These are phyloP conservation scores for Odobenus rosmarus DNA, from an alignment of 2,113 vertebrate species.

Conservation along the genomic window DNA sequence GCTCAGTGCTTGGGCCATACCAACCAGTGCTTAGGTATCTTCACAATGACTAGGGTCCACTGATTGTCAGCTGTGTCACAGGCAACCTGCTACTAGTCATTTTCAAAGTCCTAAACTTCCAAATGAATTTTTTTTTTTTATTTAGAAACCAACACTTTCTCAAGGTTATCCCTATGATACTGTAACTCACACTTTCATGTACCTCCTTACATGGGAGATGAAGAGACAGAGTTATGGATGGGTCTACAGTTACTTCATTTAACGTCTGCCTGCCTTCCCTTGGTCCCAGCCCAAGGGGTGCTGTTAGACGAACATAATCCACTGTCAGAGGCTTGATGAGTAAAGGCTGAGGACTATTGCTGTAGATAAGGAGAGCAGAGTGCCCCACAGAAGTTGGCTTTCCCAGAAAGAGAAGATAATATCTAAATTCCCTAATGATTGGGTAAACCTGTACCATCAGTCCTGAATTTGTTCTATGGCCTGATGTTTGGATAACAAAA, in stretches of 20 bases:
- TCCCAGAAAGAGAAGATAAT: conserved; percentile 42
- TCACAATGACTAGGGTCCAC: neutral
- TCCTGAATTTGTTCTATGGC: neutral
- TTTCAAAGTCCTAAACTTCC: neutral
- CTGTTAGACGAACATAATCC: neutral
- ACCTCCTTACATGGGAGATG: neutral
- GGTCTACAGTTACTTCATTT: neutral
- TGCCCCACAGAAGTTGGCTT: neutral
- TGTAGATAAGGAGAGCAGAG: neutral
- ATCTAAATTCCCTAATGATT: neutral
- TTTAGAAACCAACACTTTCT: neutral
- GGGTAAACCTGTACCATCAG: neutral
- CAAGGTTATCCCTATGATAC: neutral
- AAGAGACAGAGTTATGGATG: neutral
- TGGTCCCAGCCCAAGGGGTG: neutral
- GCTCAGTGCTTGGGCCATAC: no score
- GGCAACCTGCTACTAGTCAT: neutral
- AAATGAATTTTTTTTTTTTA: neutral
- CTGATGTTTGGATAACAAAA: neutral
- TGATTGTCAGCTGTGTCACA: neutral
- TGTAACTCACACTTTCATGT: neutral
- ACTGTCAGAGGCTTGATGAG: no score
- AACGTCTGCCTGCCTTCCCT: neutral
- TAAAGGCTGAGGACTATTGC: neutral
- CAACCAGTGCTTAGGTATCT: neutral